Conservation (phyloP, 2,888 invertebrate genomes). For the Andrena dorsata region DNA sequence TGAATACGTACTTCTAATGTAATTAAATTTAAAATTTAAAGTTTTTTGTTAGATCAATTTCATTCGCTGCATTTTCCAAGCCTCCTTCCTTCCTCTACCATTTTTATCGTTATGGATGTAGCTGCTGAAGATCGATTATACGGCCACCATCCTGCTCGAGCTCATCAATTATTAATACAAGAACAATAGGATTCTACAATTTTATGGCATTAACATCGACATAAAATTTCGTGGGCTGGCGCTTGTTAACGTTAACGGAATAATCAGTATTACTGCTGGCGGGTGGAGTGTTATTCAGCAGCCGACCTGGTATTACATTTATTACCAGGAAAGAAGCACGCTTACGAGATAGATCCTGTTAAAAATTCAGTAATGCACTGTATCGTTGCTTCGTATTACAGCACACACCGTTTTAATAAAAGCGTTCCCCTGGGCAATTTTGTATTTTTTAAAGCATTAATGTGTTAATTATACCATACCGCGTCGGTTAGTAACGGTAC, state of each 20-base stretch:
- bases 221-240: background rate
- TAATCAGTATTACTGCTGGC: conserved; percentile 32
- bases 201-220: conserved; percentile 20
- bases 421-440: conserved; percentile 29
- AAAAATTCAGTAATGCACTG: conserved; percentile 30
- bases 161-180: no score
- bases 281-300: conserved; percentile 17
- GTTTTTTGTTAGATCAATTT: no score
- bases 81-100: no score
- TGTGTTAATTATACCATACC: conserved; percentile 39
- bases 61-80: no score
- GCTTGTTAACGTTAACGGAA: conserved; percentile 36
- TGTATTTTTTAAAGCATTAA: conserved; percentile 40
- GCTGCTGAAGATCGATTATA: no score
- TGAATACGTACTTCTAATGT: background rate
- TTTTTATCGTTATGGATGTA: no score
- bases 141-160: no score
- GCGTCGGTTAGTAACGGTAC: conserved; percentile 31
- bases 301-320: conserved; percentile 55
- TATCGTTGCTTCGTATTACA: conserved; percentile 39
- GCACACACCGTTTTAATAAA: conserved; percentile 57
- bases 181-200: background rate
- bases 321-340: conserved; percentile 52
- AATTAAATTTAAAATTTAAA: no score
- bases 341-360: conserved; percentile 61